Conservation (phyloP, 2,888 invertebrate species). For the Troilus luridus region DNA sequence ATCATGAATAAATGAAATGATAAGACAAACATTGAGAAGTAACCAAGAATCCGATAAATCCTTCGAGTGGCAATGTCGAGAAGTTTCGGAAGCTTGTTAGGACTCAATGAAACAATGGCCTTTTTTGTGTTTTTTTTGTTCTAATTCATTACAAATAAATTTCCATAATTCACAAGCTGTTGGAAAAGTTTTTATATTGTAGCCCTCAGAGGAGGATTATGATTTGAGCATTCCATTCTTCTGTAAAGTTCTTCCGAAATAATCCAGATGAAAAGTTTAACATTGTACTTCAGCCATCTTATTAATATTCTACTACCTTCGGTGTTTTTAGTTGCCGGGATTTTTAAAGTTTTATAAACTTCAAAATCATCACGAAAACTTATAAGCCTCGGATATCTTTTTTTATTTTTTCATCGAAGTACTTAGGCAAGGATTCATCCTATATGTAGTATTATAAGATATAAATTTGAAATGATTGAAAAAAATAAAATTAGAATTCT, state of each 20-base stretch:
- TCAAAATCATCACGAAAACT: neutral
- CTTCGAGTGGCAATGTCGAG: too few species aligned
- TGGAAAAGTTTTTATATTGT: neutral
- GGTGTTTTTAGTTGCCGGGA: neutral
- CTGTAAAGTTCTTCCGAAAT: neutral
- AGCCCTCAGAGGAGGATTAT: neutral
- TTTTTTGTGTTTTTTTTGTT: neutral
- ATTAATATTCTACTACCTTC: constrained; percentile 11
- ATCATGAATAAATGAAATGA: too few species aligned
- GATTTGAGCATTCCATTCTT: neutral
- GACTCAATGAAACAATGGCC: too few species aligned
- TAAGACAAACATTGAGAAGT: too few species aligned
- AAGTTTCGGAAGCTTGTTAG: too few species aligned
- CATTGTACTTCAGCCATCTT: neutral
- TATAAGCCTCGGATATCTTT: neutral
- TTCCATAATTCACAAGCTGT: neutral
- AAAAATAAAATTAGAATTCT: too few species aligned
- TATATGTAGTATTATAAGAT: too few species aligned
- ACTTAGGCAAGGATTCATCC: too few species aligned
- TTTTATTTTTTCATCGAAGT: too few species aligned
- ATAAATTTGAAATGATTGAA: too few species aligned
- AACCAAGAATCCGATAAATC: too few species aligned
- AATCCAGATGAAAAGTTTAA: constrained; percentile 5
- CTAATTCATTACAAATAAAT: constrained; percentile 5
- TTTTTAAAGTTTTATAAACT: neutral